phyloP scores from a whole-genome alignment of 2,888 invertebrate genomes.

The Alcis repandata region DNA sequence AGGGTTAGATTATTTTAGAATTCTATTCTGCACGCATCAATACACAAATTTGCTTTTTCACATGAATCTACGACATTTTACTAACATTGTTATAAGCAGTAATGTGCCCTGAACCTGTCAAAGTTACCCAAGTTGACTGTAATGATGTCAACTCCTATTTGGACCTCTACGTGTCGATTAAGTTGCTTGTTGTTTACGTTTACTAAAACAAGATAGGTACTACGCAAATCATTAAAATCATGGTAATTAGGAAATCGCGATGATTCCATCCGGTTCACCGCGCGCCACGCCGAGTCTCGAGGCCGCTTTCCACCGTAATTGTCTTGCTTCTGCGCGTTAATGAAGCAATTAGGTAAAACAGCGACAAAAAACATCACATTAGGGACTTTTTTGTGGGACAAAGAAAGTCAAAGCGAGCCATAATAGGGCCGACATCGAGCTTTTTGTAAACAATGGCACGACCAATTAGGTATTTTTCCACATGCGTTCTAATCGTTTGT shows the following conservation, averaged over 20 bases:
- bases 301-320: constrained; percentile 27
- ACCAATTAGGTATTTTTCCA: too few species aligned
- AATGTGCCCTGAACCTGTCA: too few species aligned
- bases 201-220: background rate
- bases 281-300: background rate
- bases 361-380: constrained; percentile 4
- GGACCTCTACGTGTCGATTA: too few species aligned
- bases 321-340: constrained; percentile 3
- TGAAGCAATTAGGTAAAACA: background rate
- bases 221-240: background rate
- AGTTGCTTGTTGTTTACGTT: background rate
- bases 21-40: too few species aligned
- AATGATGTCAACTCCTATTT: too few species aligned
- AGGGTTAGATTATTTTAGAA: too few species aligned
- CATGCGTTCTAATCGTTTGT: too few species aligned
- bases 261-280: constrained; percentile 1
- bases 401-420: constrained; percentile 1
- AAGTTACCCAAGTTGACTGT: too few species aligned
- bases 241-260: constrained; percentile 1
- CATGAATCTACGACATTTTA: too few species aligned
- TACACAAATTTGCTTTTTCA: too few species aligned
- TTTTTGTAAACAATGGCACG: too few species aligned
- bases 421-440: background rate
- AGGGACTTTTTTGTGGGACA: background rate
- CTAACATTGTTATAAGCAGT: too few species aligned